Evolutionary conservation across 2,888 invertebrate genomes (phyloP), one percentile per base, ranked within the genome.

Genomic region (Aelia acuminata): DNA sequence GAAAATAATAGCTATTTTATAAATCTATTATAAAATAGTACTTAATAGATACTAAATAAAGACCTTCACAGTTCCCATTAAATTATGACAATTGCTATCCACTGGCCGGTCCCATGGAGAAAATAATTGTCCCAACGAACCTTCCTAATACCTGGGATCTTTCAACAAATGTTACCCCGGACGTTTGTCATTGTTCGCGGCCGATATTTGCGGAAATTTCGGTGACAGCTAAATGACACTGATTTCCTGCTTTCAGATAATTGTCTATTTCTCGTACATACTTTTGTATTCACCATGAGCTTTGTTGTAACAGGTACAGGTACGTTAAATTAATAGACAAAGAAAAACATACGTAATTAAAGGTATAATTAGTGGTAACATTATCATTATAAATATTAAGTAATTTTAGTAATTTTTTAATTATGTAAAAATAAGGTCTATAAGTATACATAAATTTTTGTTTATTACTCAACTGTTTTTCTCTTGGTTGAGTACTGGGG

Each of bases 221-320:
- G 15, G 13, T 80, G 80, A 80, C 80, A 80, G 80, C 80, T 80
- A 43, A 80, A 80, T 80, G 80, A 80, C 20, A 80, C 80, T 47
- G 43, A 80, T n/a, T 43, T 80, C 80, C 43, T 80, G 39, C 31
- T 47, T n/a, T 43, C n/a, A 20, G 63, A 20, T 35, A 31, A 7
- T 70, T 20, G 5, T 26, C 57, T 11, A 11, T n/a, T 20, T 11
- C 8, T 53, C 18, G 18, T 63, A 31, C 7, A 2, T 70, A 7
- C 63, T 70, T 7, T 70, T 1, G 18, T 15, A 20, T 35, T 70
- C 18, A 18, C n/a, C 7, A 70, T 18, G 31, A 15, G 18, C 35
- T 35, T 26, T 35, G 63, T 31, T 35, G 20, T 18, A 35, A 35
- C 20, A 70, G 31, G 63, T n/a, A n/a, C n/a, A n/a, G n/a, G n/a